Conservation (phyloP, 2,113 vertebrate genomes). For the Psittacara wagleri region DNA sequence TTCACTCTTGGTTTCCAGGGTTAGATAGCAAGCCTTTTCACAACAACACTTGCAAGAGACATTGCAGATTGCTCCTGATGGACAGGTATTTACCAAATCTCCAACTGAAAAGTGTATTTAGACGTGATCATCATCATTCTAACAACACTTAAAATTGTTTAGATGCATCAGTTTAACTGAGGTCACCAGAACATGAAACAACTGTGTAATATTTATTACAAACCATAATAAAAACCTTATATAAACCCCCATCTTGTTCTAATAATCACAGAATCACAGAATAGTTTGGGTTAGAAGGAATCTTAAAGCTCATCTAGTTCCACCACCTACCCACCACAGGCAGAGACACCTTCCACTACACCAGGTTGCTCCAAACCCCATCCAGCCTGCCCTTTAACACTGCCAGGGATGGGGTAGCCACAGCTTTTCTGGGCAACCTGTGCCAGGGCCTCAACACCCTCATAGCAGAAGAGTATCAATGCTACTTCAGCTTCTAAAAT, state of each 20-base stretch:
- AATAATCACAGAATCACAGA: neutral
- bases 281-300: neutral
- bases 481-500: neutral
- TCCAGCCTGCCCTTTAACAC: neutral
- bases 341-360: neutral
- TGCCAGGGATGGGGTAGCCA: neutral
- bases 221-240: neutral
- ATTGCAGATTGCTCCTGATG: neutral
- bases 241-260: neutral
- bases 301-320: neutral
- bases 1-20: too few relatives aligned
- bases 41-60: neutral
- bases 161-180: neutral
- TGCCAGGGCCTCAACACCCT: neutral
- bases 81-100: too few relatives aligned
- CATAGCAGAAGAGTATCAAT: neutral
- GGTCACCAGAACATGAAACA: neutral
- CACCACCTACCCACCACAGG: neutral
- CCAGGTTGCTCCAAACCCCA: neutral
- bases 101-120: neutral
- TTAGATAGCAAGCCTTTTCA: accelerated
- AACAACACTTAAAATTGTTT: neutral
- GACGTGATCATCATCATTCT: neutral
- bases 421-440: neutral
- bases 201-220: neutral